Percentiles rank a stretch among this genome's conserved stretches.
These are phyloP conservation scores for Pollenia griseotomentosa DNA, from an alignment of 2,888 invertebrate genomes.

Conservation along the genomic window DNA sequence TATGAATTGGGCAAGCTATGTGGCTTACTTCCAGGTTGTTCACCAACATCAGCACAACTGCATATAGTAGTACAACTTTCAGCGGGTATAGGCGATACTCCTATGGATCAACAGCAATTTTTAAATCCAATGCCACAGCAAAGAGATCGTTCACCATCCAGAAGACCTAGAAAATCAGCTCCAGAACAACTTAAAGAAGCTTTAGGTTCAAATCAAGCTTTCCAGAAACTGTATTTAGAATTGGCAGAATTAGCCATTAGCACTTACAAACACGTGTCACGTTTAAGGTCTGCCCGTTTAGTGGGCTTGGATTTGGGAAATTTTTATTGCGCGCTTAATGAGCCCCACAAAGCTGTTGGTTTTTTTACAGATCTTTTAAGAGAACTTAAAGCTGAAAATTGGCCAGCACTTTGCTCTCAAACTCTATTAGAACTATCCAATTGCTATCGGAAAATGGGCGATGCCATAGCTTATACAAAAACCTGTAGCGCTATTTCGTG, in stretches of 20 bases:
- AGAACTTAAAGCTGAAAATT: conserved; percentile 94
- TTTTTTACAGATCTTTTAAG: conserved; percentile 94
- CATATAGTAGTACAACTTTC: conserved; percentile 95
- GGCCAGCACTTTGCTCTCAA: conserved; percentile 92
- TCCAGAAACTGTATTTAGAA: conserved; percentile 96
- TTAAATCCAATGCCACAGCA: conserved; percentile 81
- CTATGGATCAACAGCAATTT: conserved; percentile 84
- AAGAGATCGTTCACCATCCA: conserved; percentile 85
- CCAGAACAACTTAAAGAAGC: conserved; percentile 95
- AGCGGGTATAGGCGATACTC: conserved; percentile 94
- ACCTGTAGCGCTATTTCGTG: conserved; percentile 92
- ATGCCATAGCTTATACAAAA: conserved; percentile 89
- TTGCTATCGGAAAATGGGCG: conserved; percentile 92
- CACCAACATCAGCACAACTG: conserved; percentile 93
- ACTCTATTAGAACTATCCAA: conserved; percentile 93
- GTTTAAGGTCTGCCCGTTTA: conserved; percentile 91
- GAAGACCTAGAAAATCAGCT: conserved; percentile 85
- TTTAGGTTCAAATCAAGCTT: conserved; percentile 93
- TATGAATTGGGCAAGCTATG: conserved; percentile 93
- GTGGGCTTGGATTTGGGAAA: conserved; percentile 95
- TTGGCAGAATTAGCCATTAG: conserved; percentile 97
- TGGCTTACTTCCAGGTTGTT: conserved; percentile 93
- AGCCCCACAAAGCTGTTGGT: conserved; percentile 94
- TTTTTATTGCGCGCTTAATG: conserved; percentile 94
- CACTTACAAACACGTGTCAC: conserved; percentile 96